A percentile compares a stretch with the other conserved stretches of the same genome.
These are phyloP conservation scores for Leptobrachium leishanense DNA, from an alignment of 2,113 vertebrate species.

Conservation along the genomic window DNA sequence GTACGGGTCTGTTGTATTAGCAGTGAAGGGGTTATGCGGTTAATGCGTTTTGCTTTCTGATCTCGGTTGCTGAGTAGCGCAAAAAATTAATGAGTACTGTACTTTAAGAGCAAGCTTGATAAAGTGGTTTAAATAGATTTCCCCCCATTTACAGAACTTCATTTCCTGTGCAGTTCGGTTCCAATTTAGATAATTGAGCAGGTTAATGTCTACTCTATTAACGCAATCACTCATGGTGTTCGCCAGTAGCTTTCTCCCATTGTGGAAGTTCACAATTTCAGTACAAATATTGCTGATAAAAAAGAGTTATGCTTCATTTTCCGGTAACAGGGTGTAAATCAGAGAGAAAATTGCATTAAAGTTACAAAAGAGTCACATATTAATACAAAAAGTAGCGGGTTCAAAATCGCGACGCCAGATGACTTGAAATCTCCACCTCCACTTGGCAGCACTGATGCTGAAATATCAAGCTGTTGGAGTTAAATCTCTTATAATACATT, in stretches of 20 bases:
- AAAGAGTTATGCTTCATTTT: constrained; percentile 32
- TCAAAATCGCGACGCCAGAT: not conserved
- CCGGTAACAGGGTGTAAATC: constrained; percentile 30
- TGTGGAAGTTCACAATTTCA: constrained; percentile 23
- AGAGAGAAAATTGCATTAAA: not conserved
- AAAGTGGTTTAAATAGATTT: constrained; percentile 45
- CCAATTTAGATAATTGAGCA: constrained; percentile 49
- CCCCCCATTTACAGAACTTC: constrained; percentile 36
- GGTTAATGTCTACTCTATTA: constrained; percentile 41
- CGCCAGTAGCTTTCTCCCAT: not conserved
- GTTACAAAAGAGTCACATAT: constrained; percentile 3
- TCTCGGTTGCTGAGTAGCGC: constrained; percentile 32
- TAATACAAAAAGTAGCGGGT: not conserved
- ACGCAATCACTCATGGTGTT: constrained; percentile 37
- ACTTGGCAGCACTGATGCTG: not conserved
- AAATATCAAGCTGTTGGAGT: not conserved
- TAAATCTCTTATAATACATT: not conserved
- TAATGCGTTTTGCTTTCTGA: constrained; percentile 40
- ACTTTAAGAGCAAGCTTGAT: constrained; percentile 43
- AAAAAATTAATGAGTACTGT: constrained; percentile 34
- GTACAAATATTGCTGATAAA: constrained; percentile 28
- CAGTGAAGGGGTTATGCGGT: constrained; percentile 30
- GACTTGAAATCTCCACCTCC: constrained; percentile 3
- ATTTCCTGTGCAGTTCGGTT: constrained; percentile 42
- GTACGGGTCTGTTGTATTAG: not conserved